Evolutionary conservation across 2,797 vertebrate species (phyloP), one percentile per base, ranked within the genome.

Genomic region (Sebastes paucispinis): DNA sequence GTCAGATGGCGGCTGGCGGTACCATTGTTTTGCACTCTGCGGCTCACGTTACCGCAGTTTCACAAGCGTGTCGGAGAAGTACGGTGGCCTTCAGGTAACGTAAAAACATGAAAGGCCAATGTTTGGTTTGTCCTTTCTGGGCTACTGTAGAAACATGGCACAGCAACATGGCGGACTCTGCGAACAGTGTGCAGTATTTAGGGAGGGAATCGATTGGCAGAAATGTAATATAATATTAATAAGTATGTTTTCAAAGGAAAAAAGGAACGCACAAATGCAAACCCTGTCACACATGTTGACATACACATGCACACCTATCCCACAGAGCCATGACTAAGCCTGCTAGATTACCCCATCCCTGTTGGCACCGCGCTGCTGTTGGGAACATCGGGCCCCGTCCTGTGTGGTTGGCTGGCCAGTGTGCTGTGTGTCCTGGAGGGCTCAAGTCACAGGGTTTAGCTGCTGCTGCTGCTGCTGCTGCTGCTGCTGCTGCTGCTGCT

Each of bases 291-390:
- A 75, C 69, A 72, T 69, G 74, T 73, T 58, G 36, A 57, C 60
- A 31, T 16, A 54, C 70, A 72, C 75, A 71, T 34, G 20, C 69
- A 62, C 22, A 81, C 55, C 75, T 80, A 55, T 72, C 60, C 72
- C 69, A 32, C 79, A 80, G 75, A 90, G 84, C 86, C 75, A 25
- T 84, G 86, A 89, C 86, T 88, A 89, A 91, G 69, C 80, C 84
- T 65, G 83, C 80, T 88, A 80, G 87, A 90, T 89, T 87, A 84
- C 77, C 70, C 81, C 64, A 4, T 84, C 79, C 71, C 81, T 76
- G 68, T 75, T 86, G 87, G 89, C 84, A 72, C 34, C 1, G 10
- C 5, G 3, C 76, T 54, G 77, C 75, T 71, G 20, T 34, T 74
- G 80, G 87, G 79, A 88, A 85, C 79, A 84, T 50, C 24, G 55